Evolutionary conservation across 2,888 invertebrate genomes (phyloP).

Genomic region (Polia nebulosa): DNA sequence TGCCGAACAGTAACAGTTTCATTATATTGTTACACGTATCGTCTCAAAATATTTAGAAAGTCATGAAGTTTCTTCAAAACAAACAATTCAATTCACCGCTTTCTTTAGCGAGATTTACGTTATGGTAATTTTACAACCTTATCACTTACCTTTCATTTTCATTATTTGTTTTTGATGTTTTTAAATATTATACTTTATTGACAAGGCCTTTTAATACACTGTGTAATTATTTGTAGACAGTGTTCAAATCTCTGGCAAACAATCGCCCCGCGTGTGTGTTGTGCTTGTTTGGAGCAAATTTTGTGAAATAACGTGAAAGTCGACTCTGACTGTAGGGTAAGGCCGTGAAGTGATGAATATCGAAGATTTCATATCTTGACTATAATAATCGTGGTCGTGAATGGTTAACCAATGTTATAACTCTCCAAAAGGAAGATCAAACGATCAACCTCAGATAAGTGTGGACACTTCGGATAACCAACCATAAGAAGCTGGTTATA

Average conservation of each 20-base stretch:
- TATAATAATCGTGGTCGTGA: neutral
- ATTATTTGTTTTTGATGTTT: neutral
- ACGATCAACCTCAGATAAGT: neutral
- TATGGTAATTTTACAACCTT: neutral
- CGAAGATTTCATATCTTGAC: neutral
- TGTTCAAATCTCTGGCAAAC: too few relatives aligned
- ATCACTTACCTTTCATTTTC: neutral
- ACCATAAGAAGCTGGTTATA: neutral
- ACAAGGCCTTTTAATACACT: neutral
- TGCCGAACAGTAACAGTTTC: neutral
- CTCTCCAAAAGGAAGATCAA: neutral
- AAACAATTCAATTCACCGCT: neutral
- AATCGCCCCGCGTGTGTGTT: neutral
- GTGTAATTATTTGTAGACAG: neutral
- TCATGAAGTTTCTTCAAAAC: neutral
- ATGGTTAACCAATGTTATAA: too few relatives aligned
- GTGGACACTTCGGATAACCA: too few relatives aligned
- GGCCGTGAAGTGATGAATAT: neutral
- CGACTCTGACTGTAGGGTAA: neutral
- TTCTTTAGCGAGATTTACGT: neutral
- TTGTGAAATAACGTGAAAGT: neutral
- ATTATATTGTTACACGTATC: constrained; percentile 1
- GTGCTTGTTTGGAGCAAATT: neutral
- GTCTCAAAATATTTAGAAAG: neutral
- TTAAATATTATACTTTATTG: too few relatives aligned